These are phyloP conservation scores for Sebastes paucispinis DNA, from an alignment of 2,797 vertebrate species.

Conservation along the genomic window DNA sequence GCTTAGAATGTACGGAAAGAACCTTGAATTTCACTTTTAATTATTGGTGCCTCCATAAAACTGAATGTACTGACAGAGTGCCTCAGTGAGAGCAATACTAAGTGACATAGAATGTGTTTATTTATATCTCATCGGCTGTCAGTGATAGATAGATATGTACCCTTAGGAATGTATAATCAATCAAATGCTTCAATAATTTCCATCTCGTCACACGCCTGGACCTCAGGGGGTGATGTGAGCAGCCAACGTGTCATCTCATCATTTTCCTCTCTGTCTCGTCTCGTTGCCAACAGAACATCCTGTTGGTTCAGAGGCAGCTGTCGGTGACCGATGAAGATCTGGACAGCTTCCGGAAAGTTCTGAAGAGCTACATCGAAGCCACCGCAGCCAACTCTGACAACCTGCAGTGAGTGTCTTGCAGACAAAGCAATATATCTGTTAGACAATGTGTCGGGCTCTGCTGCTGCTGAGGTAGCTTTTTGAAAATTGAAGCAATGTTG, in stretches of 20 bases:
- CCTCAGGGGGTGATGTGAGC: background rate
- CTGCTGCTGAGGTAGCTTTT: background rate
- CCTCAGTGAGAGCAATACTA: background rate
- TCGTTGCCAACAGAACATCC: slow-evolving; percentile 87
- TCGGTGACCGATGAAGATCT: slow-evolving; percentile 82
- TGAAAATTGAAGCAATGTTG: background rate
- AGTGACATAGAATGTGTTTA: background rate
- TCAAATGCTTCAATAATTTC: slow-evolving; percentile 5
- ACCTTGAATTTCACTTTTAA: background rate
- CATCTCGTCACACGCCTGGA: background rate
- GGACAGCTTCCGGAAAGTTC: slow-evolving; percentile 87
- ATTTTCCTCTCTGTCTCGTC: background rate
- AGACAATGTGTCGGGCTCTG: background rate
- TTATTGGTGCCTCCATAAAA: background rate
- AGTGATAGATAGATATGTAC: background rate
- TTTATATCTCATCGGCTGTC: slow-evolving; percentile 4
- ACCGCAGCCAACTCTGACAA: slow-evolving; percentile 88
- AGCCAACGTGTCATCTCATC: background rate
- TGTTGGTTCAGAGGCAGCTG: slow-evolving; percentile 94
- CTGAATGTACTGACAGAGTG: background rate
- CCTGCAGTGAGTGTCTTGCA: slow-evolving; percentile 88
- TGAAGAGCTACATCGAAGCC: slow-evolving; percentile 87
- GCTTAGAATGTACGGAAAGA: background rate
- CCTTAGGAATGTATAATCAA: background rate
- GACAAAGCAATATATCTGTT: background rate